phyloP scores from a whole-genome alignment of 2,888 invertebrate species.

The Lithophane ornitopus region DNA sequence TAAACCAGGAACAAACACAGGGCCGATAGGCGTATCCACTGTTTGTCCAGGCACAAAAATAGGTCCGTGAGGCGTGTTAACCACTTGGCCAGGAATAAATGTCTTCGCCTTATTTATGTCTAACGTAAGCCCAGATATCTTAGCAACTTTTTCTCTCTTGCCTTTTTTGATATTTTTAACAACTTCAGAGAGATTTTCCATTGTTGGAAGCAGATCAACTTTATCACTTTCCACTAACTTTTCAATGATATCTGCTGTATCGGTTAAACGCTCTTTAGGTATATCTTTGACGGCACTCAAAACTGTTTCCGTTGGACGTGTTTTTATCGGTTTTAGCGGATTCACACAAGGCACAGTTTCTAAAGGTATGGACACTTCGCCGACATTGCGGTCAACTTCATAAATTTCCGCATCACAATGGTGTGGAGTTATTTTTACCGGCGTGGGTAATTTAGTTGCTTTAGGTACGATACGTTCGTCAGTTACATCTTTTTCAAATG shows the following conservation, averaged over 20 bases:
- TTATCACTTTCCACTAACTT: constrained; percentile 90
- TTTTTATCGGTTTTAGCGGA: constrained; percentile 90
- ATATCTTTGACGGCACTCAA: constrained; percentile 89
- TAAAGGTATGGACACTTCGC: constrained; percentile 89
- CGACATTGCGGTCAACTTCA: constrained; percentile 88
- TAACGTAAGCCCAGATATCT: constrained; percentile 92
- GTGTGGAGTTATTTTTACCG: constrained; percentile 87
- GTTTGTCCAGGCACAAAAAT: constrained; percentile 95
- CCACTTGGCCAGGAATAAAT: constrained; percentile 93
- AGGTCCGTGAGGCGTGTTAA: constrained; percentile 93
- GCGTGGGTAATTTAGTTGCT: constrained; percentile 85
- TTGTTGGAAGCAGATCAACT: constrained; percentile 90
- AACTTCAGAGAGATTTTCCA: constrained; percentile 92
- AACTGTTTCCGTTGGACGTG: constrained; percentile 85
- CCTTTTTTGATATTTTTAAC: constrained; percentile 91
- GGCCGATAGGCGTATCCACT: constrained; percentile 92
- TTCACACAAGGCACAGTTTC: constrained; percentile 92
- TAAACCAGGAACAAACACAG: constrained; percentile 93
- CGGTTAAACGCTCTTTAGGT: constrained; percentile 89
- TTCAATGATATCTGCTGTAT: constrained; percentile 91
- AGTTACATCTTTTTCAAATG: constrained; percentile 91
- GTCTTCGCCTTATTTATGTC: constrained; percentile 92
- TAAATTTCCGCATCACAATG: constrained; percentile 88
- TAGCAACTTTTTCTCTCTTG: constrained; percentile 90
- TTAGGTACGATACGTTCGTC: constrained; percentile 87